These are phyloP conservation scores for Chelon auratus DNA, from an alignment of 2,797 vertebrate genomes.

Conservation along the genomic window DNA sequence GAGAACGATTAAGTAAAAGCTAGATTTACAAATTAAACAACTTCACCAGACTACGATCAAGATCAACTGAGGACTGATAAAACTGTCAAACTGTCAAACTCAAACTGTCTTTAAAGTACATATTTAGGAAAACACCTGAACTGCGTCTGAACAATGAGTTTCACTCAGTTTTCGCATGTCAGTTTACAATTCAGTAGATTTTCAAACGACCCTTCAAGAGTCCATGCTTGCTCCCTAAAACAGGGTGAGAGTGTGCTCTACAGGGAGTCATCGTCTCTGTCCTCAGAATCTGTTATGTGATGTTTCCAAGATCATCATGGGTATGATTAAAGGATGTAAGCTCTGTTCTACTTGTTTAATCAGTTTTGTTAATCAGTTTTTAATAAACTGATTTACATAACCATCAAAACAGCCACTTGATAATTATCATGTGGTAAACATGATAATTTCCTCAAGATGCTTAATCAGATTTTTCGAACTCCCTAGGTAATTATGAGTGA, in stretches of 20 bases:
- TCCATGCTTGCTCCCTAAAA: background rate
- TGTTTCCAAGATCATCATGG: conserved; percentile 47
- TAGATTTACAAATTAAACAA: no score
- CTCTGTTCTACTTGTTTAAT: conserved; percentile 58
- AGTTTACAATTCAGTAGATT: background rate
- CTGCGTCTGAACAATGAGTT: background rate
- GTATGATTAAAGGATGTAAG: conserved; percentile 55
- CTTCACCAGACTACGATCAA: conserved; percentile 1
- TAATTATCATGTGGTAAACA: conserved; percentile 72
- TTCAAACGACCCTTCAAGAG: conserved; percentile 1
- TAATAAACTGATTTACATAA: conserved; percentile 73
- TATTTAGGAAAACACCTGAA: background rate
- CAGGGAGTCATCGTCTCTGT: conserved; percentile 16
- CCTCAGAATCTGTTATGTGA: conserved; percentile 9
- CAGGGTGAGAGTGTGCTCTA: background rate
- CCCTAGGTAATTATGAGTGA: conserved; percentile 36
- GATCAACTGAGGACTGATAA: conserved; percentile 6
- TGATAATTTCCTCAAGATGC: conserved; percentile 59
- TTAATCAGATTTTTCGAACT: conserved; percentile 59
- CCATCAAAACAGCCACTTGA: conserved; percentile 69
- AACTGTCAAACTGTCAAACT: background rate
- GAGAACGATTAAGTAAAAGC: no score
- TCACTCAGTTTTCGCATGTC: background rate
- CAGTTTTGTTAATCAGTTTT: conserved; percentile 67
- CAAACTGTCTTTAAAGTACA: conserved; percentile 1